Evolutionary conservation across 2,797 vertebrate genomes (phyloP).

Genomic region (Xenops minutus): DNA sequence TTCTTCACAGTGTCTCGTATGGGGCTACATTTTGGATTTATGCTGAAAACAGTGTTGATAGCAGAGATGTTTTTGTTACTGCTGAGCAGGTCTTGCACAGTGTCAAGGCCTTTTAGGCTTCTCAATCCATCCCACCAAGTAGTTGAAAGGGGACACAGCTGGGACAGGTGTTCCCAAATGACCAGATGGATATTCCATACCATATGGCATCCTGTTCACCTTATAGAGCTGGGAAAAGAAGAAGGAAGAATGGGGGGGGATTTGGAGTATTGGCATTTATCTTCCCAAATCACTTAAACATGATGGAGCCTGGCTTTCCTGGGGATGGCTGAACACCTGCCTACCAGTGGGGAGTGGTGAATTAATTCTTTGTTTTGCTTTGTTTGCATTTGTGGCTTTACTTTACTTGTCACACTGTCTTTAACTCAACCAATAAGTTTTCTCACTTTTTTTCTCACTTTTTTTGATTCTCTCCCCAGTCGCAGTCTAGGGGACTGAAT

Average conservation of each 20-base stretch:
- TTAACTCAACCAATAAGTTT: not conserved
- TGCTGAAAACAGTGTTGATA: not conserved
- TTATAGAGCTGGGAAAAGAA: not conserved
- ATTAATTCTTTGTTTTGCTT: not conserved
- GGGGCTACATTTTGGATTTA: not conserved
- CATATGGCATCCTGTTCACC: not conserved
- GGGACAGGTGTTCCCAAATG: not conserved
- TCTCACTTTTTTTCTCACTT: not conserved
- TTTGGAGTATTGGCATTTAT: accelerated
- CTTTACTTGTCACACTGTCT: not conserved
- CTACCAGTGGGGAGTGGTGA: accelerated
- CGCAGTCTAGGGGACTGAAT: accelerated
- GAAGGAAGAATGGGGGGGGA: no score
- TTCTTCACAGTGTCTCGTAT: not conserved
- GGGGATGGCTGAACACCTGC: not conserved
- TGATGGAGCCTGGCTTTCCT: not conserved
- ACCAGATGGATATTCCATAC: not conserved
- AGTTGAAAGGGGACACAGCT: not conserved
- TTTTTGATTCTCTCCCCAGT: not conserved
- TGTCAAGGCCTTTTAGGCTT: not conserved
- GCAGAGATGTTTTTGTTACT: not conserved
- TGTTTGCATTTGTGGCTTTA: not conserved
- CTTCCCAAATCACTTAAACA: accelerated
- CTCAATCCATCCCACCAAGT: not conserved
- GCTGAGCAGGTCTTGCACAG: not conserved